A percentile compares a stretch with the other conserved stretches of the same genome.
Evolutionary conservation across 1,140 invertebrate species (phyloP).

Genomic region (Cherax destructor): DNA sequence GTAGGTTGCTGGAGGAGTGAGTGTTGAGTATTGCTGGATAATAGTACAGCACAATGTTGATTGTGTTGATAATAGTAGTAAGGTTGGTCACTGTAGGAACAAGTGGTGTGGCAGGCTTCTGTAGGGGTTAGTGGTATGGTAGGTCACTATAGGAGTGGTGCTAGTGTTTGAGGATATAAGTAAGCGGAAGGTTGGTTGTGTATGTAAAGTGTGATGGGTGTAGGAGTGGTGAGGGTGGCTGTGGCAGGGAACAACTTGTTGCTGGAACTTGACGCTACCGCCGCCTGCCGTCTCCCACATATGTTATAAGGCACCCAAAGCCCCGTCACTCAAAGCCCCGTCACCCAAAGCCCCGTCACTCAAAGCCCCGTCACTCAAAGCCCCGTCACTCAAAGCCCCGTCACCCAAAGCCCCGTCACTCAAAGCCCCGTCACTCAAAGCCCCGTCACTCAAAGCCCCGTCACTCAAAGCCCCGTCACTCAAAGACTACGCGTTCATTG

Average conservation of each 20-base stretch:
- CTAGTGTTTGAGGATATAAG: not conserved
- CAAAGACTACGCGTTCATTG: too few species aligned
- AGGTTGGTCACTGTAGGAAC: too few species aligned
- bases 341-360: too few species aligned
- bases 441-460: not conserved
- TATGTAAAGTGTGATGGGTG: not conserved
- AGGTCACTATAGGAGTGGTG: too few species aligned
- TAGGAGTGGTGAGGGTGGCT: not conserved
- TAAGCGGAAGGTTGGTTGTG: not conserved
- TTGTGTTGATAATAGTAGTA: too few species aligned
- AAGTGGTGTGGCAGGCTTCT: too few species aligned
- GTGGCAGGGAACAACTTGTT: conserved; percentile 31
- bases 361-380: too few species aligned
- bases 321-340: not conserved
- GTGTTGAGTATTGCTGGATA: too few species aligned
- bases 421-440: too few species aligned
- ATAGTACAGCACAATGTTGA: too few species aligned
- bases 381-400: not conserved
- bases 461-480: not conserved
- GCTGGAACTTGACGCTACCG: conserved; percentile 22
- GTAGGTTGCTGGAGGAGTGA: too few species aligned
- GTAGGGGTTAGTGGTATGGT: too few species aligned
- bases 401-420: not conserved
- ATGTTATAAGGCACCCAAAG: conserved; percentile 18
- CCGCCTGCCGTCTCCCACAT: conserved; percentile 21